phyloP scores from a whole-genome alignment of 1,140 invertebrate genomes.

The Aphaenogaster rudis region DNA sequence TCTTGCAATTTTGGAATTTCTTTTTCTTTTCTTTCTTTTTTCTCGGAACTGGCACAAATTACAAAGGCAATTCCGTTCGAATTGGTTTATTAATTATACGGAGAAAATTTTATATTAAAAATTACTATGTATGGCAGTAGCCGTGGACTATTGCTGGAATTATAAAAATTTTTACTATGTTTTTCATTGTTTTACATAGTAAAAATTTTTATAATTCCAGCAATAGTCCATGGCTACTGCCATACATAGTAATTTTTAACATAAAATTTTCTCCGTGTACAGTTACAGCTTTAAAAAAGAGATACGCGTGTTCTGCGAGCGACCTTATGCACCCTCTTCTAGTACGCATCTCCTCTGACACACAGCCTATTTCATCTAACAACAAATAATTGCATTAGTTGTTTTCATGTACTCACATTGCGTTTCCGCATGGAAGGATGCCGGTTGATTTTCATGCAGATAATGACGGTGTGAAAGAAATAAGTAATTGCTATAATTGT shows the following conservation, averaged over 20 bases:
- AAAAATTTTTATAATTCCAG: no score
- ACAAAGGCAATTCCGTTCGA: not conserved
- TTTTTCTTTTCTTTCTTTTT: not conserved
- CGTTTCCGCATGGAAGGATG: constrained; percentile 51
- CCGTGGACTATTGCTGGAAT: no score
- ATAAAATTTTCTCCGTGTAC: no score
- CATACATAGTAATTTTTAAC: no score
- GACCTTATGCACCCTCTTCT: not conserved
- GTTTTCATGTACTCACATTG: constrained; percentile 14
- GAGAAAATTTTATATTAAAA: no score
- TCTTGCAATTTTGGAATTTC: not conserved
- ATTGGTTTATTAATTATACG: not conserved
- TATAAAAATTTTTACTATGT: no score
- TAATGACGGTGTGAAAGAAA: constrained; percentile 73
- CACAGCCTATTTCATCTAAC: constrained; percentile 11
- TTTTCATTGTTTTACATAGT: no score
- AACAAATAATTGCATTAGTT: constrained; percentile 46
- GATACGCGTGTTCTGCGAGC: not conserved
- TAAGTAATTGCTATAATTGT: constrained; percentile 65
- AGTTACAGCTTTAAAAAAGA: constrained; percentile 1
- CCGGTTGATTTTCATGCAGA: constrained; percentile 61
- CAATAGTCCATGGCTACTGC: no score
- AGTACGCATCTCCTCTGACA: not conserved
- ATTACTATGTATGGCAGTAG: no score
- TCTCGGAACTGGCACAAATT: not conserved